Evolutionary conservation across 2,888 invertebrate species (phyloP), one percentile per base, ranked within the genome.

Genomic region (Osmoderma eremita): DNA sequence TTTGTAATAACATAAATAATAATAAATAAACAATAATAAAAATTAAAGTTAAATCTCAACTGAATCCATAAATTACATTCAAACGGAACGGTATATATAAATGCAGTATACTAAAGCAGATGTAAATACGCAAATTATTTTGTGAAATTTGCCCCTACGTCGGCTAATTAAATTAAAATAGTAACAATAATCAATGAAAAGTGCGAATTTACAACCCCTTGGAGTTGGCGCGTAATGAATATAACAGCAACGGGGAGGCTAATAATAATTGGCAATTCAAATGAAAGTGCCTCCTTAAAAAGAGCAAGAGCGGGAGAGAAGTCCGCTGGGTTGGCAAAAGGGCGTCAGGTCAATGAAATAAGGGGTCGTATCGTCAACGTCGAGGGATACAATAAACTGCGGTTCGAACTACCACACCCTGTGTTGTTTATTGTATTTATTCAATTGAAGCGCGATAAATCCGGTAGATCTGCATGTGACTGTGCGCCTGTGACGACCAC

Each of bases 211-310:
- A 67, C 67, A 67, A 42, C 48, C 66, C 67, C 64, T 68, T 64
- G 41, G 65, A 66, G 58, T 66, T 50, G 56, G 61, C 56, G 38
- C 24, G 65, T 67, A 69, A 69, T 69, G 61, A 69, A 67, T 61
- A 65, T 41, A 56, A 61, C 61, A 62, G 51, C 62, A 62, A 39
- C 63, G 51, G 51, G 63, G 24, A 13, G 58, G 64, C 64, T 69
- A 67, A 67, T 70, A 71, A 70, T 68, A 71, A 71, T 70, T 65
- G 69, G 65, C 69, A 71, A 71, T 71, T 72, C 65, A 69, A 69
- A 70, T 68, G 63, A 67, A 56, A 63, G 61, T 48, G 67, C 56
- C 58, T 64, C 65, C 67, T 67, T 69, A 70, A 69, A 69, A 70
- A 72, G 70, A 69, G 67, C 67, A 65, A 62, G 36, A 51, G 42